These are phyloP conservation scores for Opisthograptis luteolata DNA, from an alignment of 2,888 invertebrate genomes.

Conservation along the genomic window DNA sequence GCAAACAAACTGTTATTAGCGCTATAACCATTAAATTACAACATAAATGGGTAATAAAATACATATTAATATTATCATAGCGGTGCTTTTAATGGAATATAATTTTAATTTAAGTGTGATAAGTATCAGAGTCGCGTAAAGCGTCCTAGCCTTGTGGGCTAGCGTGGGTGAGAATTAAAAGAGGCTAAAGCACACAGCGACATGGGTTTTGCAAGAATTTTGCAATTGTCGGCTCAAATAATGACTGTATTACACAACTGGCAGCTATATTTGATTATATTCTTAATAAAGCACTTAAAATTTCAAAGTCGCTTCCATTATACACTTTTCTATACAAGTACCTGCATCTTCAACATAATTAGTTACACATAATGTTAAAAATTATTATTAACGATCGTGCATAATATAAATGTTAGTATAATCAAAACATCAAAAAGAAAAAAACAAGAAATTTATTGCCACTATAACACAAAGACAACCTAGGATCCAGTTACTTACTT, in stretches of 20 bases:
- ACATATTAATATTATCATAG: constrained; percentile 43
- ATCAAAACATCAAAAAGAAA: too few relatives aligned
- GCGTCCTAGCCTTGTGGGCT: constrained; percentile 44
- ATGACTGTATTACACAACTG: constrained; percentile 50
- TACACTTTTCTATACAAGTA: background rate
- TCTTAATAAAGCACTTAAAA: constrained; percentile 32
- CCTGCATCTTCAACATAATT: constrained; percentile 6
- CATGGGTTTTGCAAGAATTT: constrained; percentile 58
- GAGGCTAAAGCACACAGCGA: constrained; percentile 50
- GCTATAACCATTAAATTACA: constrained; percentile 59
- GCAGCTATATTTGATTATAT: constrained; percentile 34
- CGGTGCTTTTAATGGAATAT: constrained; percentile 28
- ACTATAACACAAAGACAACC: too few relatives aligned
- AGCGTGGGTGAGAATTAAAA: constrained; percentile 58
- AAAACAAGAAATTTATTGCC: too few relatives aligned
- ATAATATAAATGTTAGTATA: too few relatives aligned
- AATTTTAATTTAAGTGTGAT: constrained; percentile 26
- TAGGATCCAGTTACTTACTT: too few relatives aligned
- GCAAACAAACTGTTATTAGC: constrained; percentile 50
- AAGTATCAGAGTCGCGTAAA: constrained; percentile 32
- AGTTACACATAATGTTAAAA: too few relatives aligned
- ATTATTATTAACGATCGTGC: too few relatives aligned
- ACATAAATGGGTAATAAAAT: constrained; percentile 52
- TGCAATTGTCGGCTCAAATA: constrained; percentile 59
- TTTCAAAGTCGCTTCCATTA: constrained; percentile 18